These are phyloP conservation scores for Eupithecia abbreviata DNA, from an alignment of 2,888 invertebrate species.

Conservation along the genomic window DNA sequence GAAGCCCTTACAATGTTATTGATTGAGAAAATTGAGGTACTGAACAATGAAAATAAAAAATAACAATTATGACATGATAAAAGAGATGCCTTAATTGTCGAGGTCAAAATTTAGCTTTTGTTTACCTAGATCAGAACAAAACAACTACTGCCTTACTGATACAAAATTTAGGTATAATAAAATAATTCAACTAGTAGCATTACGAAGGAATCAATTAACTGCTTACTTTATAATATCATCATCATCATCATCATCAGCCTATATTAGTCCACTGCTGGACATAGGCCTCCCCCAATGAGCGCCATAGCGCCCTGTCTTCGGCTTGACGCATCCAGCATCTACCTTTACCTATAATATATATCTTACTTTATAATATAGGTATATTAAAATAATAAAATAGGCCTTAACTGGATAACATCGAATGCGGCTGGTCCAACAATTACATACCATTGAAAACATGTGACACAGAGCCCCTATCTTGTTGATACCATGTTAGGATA, in stretches of 20 bases:
- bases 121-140: background rate
- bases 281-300: too few species aligned
- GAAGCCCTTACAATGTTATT: too few species aligned
- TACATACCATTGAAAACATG: conserved; percentile 32
- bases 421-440: conserved; percentile 21
- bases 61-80: background rate
- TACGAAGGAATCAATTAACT: background rate
- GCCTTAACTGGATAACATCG: conserved; percentile 2
- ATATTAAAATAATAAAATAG: background rate
- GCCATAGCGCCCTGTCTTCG: too few species aligned
- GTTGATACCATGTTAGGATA: conserved; percentile 34
- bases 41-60: too few species aligned
- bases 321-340: too few species aligned
- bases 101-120: background rate
- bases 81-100: background rate
- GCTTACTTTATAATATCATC: too few species aligned
- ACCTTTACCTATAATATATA: too few species aligned
- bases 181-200: background rate
- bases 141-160: background rate
- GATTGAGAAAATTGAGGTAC: too few species aligned
- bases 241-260: too few species aligned
- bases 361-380: background rate
- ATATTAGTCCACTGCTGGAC: too few species aligned
- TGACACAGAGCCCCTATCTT: conserved; percentile 23
- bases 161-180: background rate